phyloP scores from a whole-genome alignment of 2,113 vertebrate species.

The Xiphorhynchus elegans region DNA sequence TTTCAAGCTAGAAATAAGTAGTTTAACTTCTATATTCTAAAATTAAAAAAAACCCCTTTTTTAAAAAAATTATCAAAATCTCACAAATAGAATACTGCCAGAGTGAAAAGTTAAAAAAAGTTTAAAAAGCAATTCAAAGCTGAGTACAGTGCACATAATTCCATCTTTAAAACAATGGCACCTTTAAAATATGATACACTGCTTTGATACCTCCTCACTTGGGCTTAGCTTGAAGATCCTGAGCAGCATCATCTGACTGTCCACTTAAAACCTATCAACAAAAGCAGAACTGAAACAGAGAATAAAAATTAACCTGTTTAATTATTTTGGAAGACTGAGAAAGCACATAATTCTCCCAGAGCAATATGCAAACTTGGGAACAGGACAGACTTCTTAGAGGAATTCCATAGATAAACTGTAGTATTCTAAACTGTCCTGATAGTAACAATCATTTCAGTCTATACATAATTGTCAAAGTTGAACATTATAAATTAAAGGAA shows the following conservation, averaged over 20 bases:
- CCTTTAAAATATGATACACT: not conserved
- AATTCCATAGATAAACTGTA: not conserved
- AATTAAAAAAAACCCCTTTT: not conserved
- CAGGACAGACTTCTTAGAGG: not conserved
- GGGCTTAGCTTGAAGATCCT: not conserved
- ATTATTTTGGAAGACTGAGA: not conserved
- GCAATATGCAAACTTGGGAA: not conserved
- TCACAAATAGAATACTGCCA: not conserved
- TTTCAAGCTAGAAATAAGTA: not conserved
- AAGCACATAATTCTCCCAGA: not conserved
- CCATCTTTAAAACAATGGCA: not conserved
- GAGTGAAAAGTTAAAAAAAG: not conserved
- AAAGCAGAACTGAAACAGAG: not conserved
- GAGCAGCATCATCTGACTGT: not conserved
- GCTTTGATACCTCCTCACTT: not conserved
- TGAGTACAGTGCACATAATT: not conserved
- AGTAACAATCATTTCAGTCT: not conserved
- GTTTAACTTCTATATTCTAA: not conserved
- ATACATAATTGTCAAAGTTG: not conserved
- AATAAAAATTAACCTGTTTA: not conserved
- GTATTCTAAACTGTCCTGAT: not conserved
- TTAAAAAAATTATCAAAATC: not conserved
- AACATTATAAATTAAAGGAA: not conserved
- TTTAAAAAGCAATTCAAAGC: not conserved
- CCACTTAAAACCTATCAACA: not conserved